These are phyloP conservation scores for Timema cristinae DNA, from an alignment of 2,888 invertebrate species.

Conservation along the genomic window DNA sequence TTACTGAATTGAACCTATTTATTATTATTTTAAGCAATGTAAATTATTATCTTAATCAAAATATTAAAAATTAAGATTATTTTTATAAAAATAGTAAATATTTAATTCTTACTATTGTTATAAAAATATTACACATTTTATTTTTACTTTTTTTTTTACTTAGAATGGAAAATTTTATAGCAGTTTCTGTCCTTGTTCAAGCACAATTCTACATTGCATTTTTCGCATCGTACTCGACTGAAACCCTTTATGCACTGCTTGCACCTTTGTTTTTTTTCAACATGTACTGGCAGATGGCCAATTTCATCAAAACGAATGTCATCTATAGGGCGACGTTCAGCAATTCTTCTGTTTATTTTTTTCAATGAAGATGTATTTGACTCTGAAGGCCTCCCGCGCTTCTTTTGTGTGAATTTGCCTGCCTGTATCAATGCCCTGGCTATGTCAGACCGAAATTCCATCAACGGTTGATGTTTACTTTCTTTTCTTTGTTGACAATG, in stretches of 20 bases:
- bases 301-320: constrained; percentile 12
- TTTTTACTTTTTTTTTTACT: too few species aligned
- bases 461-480: not conserved
- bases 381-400: constrained; percentile 15
- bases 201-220: constrained; percentile 8
- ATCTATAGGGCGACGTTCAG: not conserved
- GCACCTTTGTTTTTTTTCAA: constrained; percentile 6
- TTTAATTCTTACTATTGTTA: too few species aligned
- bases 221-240: constrained; percentile 11
- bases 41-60: too few species aligned
- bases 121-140: too few species aligned
- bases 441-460: constrained; percentile 11
- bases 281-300: constrained; percentile 13
- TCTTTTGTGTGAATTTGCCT: constrained; percentile 9
- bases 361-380: not conserved
- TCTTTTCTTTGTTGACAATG: constrained; percentile 12
- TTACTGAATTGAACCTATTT: too few species aligned
- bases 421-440: constrained; percentile 11
- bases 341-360: constrained; percentile 6
- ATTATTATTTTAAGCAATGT: too few species aligned
- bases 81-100: too few species aligned
- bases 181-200: too few species aligned
- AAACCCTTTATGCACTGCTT: constrained; percentile 15
- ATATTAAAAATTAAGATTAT: too few species aligned
- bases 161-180: too few species aligned